Evolutionary conservation across 2,113 vertebrate species (phyloP), one percentile per base, ranked within the genome.

Genomic region (Mus spicilegus): DNA sequence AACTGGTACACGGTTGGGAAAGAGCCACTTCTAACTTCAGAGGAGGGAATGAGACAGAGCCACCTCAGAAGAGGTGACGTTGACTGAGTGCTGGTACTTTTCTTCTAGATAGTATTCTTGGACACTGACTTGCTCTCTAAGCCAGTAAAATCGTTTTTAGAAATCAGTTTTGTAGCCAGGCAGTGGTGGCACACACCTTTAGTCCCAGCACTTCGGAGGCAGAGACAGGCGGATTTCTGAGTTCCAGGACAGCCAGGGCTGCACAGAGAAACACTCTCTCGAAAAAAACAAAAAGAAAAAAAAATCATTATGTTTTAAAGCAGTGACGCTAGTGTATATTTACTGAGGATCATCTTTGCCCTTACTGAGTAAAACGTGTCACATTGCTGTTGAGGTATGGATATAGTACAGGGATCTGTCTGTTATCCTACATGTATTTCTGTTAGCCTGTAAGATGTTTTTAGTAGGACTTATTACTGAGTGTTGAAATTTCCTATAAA

Each of bases 321-420:
- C 28, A 46, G 54, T 65, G 49, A 54, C 78, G 36, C 33, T 82
- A 24, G 87, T 85, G 61, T 28, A 10, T 78, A 30, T 95, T 95
- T 61, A 78, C 30, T 87, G 46, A 92, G 65, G 39, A 93, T 51
- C 5, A 46, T 24, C n/a, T 63, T 65, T 26, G 12, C 3, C 70
- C 33, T 72, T 75, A 5, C 4, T 30, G 84, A 76, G 78, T 78
- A 87, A 80, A 85, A 89, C 67, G 56, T 49, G 33, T 58, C 10
- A 33, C 95, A 42, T 91, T 56, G 89, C 91, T 65, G 8, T 89
- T 93, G 16, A 70, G 9, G 56, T 94, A 91, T 72, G 65, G 61
- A 61, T 63, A 67, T n/a, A 88, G 19, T 39, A 24, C 3, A 30
- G 75, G 75, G 46, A 49, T 87, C 56, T 80, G 58, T 28, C 51